These are phyloP conservation scores for Lampropteryx suffumata DNA, from an alignment of 2,888 invertebrate genomes.

Conservation along the genomic window DNA sequence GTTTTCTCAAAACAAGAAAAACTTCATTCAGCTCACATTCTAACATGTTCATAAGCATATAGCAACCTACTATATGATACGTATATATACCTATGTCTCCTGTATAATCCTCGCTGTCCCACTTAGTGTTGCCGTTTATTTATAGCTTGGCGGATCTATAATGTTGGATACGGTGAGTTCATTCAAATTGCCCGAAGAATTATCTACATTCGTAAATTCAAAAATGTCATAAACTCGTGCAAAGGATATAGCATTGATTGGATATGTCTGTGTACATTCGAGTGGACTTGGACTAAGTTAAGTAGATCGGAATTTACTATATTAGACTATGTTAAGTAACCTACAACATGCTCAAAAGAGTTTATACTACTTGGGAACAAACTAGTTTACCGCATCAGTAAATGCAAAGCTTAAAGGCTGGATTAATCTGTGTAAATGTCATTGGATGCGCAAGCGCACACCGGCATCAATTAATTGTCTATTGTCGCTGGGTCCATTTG, in stretches of 20 bases:
- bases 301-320: too few relatives aligned
- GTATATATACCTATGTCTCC: neutral
- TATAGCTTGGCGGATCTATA: constrained; percentile 1
- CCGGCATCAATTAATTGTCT: constrained; percentile 50
- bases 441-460: constrained; percentile 36
- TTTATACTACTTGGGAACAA: too few relatives aligned
- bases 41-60: neutral
- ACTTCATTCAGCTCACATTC: constrained; percentile 1
- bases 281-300: too few relatives aligned
- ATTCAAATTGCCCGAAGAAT: neutral
- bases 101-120: constrained; percentile 6
- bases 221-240: neutral
- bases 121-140: constrained; percentile 7
- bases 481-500: constrained; percentile 45
- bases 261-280: too few relatives aligned
- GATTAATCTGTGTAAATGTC: constrained; percentile 41
- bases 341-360: too few relatives aligned
- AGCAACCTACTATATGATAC: neutral
- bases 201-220: neutral
- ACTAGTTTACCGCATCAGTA: constrained; percentile 2
- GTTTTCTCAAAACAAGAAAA: constrained; percentile 11
- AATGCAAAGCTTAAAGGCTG: constrained; percentile 8
- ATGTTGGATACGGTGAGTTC: constrained; percentile 4
- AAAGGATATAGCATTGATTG: too few relatives aligned
- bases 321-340: too few relatives aligned